A percentile compares a stretch with the other conserved stretches of the same genome.
Conservation (phyloP, 2,888 invertebrate genomes). For the Apomyelois bistriatella region DNA sequence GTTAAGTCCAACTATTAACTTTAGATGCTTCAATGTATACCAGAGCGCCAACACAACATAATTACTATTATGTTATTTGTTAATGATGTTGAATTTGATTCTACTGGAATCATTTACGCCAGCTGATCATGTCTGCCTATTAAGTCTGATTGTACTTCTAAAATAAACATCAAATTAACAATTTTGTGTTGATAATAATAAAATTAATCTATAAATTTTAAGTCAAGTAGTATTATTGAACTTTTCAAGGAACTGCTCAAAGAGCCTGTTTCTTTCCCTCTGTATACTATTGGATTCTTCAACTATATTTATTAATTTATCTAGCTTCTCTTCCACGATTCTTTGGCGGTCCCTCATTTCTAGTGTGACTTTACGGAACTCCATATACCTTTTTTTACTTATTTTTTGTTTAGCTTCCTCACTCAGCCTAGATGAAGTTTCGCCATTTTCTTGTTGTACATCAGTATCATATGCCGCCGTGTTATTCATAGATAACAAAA, state of each 20-base stretch:
- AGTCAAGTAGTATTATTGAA: constrained; percentile 39
- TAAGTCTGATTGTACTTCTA: no score
- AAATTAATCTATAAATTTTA: background rate
- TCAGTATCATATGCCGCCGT: constrained; percentile 37
- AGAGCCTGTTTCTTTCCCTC: constrained; percentile 61
- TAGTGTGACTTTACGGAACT: constrained; percentile 59
- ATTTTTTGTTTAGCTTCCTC: constrained; percentile 51
- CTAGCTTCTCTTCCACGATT: constrained; percentile 66
- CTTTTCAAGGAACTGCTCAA: constrained; percentile 62
- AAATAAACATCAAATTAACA: background rate
- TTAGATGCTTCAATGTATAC: no score
- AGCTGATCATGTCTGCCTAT: no score
- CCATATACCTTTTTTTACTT: constrained; percentile 51
- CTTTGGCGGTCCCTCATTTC: constrained; percentile 67
- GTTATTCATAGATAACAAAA: constrained; percentile 51
- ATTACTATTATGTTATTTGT: no score
- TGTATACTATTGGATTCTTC: constrained; percentile 72
- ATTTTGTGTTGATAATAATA: background rate
- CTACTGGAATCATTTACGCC: no score
- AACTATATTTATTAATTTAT: constrained; percentile 67
- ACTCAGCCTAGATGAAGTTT: constrained; percentile 41
- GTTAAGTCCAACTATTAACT: no score
- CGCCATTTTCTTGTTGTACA: constrained; percentile 39
- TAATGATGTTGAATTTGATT: no score
- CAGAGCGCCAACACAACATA: no score